phyloP scores from a whole-genome alignment of 2,888 invertebrate species.

The Troides oblongomaculatus region DNA sequence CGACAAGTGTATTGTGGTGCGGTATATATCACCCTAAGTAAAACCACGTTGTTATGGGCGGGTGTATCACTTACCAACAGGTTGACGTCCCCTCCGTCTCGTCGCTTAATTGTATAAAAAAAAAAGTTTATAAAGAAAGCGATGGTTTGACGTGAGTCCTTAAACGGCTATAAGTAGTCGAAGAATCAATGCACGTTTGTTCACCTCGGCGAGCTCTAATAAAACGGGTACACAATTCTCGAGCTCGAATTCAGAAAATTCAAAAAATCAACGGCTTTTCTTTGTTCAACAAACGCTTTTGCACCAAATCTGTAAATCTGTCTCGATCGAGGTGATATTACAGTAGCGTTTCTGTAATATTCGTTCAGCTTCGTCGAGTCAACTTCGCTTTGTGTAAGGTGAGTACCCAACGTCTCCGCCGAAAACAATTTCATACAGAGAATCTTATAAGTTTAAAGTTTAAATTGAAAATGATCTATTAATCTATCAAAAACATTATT shows the following conservation, averaged over 20 bases:
- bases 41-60: no score
- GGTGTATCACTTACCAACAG: no score
- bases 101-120: no score
- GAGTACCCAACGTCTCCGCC: not conserved
- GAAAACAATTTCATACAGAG: constrained; percentile 7
- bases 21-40: no score
- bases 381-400: not conserved
- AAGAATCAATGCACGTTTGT: constrained; percentile 27
- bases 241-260: constrained; percentile 19
- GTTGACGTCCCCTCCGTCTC: no score
- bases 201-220: constrained; percentile 24
- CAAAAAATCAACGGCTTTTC: constrained; percentile 23
- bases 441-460: constrained; percentile 3
- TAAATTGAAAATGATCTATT: constrained; percentile 13
- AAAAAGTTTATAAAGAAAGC: no score
- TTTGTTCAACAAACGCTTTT: constrained; percentile 8
- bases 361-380: constrained; percentile 4
- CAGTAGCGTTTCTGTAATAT: constrained; percentile 4
- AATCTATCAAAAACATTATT: not conserved
- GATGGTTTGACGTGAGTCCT: not conserved
- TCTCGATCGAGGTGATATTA: constrained; percentile 10
- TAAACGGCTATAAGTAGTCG: constrained; percentile 15
- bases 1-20: no score
- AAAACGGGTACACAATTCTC: constrained; percentile 20
- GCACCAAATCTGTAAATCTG: constrained; percentile 25